Percentiles rank a stretch among this genome's conserved stretches.
Evolutionary conservation across 2,797 vertebrate genomes (phyloP).

Genomic region (Lacerta bilineata): DNA sequence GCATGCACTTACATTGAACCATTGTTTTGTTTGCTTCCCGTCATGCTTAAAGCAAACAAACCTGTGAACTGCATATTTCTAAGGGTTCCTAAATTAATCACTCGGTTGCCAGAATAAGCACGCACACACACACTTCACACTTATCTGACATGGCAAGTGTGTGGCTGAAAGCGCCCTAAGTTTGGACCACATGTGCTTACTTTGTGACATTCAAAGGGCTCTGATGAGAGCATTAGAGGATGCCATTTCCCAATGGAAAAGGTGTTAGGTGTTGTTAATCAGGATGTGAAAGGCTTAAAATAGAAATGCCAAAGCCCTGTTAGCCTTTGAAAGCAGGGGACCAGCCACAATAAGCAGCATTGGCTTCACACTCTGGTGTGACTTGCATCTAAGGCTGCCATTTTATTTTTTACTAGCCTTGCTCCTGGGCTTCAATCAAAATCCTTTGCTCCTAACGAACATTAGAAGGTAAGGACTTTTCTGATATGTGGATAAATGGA

Average conservation of each 20-base stretch:
- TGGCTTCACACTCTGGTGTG: background rate
- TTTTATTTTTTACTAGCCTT: background rate
- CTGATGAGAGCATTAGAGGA: background rate
- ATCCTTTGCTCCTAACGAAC: background rate
- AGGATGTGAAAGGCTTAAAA: constrained; percentile 45
- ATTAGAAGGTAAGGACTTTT: background rate
- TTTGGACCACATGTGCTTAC: background rate
- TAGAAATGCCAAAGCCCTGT: constrained; percentile 26
- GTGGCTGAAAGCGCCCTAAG: background rate
- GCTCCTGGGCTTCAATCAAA: background rate
- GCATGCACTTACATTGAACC: background rate
- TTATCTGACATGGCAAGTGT: background rate
- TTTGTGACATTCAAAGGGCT: constrained; percentile 15
- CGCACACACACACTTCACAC: background rate
- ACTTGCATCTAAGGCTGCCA: background rate
- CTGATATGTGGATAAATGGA: background rate
- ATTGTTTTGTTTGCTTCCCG: background rate
- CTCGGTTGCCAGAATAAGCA: background rate
- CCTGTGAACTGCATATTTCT: background rate
- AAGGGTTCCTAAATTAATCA: background rate
- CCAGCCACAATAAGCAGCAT: background rate
- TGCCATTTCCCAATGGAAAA: constrained; percentile 33
- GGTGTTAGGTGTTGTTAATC: constrained; percentile 37
- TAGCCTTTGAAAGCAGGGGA: background rate
- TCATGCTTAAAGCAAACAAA: background rate